Percentiles rank a stretch among this genome's conserved stretches.
Conservation (phyloP, 2,888 invertebrate genomes). For the Ichneumoninae sp. region DNA sequence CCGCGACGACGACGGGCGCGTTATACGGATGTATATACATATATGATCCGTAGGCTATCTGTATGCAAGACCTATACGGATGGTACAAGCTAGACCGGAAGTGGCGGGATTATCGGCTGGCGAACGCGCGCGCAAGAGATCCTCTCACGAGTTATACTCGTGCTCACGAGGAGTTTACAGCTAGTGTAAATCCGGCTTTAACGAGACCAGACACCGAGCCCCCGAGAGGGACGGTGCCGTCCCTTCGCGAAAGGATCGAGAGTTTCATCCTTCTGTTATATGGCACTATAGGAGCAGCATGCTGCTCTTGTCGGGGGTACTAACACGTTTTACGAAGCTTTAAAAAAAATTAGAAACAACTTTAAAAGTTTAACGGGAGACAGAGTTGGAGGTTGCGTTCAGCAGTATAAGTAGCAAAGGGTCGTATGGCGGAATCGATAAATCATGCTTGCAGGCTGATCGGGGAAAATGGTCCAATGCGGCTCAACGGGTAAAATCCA, state of each 20-base stretch:
- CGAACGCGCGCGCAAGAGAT: constrained; percentile 39
- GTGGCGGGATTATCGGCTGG: constrained; percentile 65
- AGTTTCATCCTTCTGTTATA: constrained; percentile 59
- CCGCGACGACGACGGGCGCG: constrained; percentile 34
- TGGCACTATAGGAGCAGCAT: background rate
- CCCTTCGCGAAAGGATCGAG: constrained; percentile 50
- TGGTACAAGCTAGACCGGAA: constrained; percentile 50
- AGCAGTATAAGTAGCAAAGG: constrained; percentile 19
- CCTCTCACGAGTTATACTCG: constrained; percentile 58
- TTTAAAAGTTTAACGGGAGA: constrained; percentile 52
- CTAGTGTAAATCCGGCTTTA: constrained; percentile 72
- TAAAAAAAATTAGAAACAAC: constrained; percentile 58
- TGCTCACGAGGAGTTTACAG: constrained; percentile 69
- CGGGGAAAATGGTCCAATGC: background rate
- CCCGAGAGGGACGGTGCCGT: constrained; percentile 1
- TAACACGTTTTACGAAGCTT: constrained; percentile 52
- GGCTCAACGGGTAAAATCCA: constrained; percentile 6
- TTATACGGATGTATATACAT: background rate
- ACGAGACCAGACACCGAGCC: constrained; percentile 65
- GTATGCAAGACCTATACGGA: constrained; percentile 22
- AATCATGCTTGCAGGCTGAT: constrained; percentile 5
- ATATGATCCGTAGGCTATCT: background rate
- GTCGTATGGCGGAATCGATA: constrained; percentile 38
- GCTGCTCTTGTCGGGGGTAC: background rate
- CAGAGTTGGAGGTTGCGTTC: constrained; percentile 5